Evolutionary conservation across 1,140 invertebrate genomes (phyloP), one percentile per base, ranked within the genome.

Genomic region (Ceratosolen fusciceps): DNA sequence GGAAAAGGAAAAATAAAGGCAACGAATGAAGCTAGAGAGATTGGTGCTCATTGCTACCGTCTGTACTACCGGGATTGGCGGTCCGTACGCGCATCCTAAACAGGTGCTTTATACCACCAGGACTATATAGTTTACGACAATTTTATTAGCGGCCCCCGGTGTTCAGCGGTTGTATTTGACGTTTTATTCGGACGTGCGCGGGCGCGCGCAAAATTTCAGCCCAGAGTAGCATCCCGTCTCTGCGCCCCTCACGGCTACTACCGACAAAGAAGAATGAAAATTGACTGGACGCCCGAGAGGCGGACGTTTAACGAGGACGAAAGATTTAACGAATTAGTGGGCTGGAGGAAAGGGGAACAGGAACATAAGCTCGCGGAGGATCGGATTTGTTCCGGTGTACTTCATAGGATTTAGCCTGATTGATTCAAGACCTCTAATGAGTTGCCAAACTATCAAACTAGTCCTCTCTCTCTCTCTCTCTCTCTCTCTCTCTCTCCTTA

Each of bases 171-270:
- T 83, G 87, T 86, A 89, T 88, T 87, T 87, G 89, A 89, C 82
- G 85, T 88, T 89, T 87, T 88, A 90, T 88, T 85, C 85, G 77
- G 85, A 86, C 84, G 86, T 84, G 80, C 85, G 85, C 84, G 84
- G 75, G 26, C 84, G 84, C 74, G 31, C 39, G 72, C 80, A 80
- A 80, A 65, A 73, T 79, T 58, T 82, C 77, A 71, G 74, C n/a
- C 71, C 39, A 14, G 34, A 43, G 34, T 9, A 5, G 8, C n/a
- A 37, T 47, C 70, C 31, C 54, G 19, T 39, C 68, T 49, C 68
- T 43, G n/a, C 24, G 5, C 71, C 26, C 75, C 29, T 49, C 60
- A 26, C 68, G 39, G n/a, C n/a, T 29, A 37, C 56, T 70, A 73
- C 16, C 3, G 37, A 65, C 52, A 77, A 77, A 71, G 26, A 56